Evolutionary conservation across 2,888 invertebrate species (phyloP).

Genomic region (Aporophyla nigra): DNA sequence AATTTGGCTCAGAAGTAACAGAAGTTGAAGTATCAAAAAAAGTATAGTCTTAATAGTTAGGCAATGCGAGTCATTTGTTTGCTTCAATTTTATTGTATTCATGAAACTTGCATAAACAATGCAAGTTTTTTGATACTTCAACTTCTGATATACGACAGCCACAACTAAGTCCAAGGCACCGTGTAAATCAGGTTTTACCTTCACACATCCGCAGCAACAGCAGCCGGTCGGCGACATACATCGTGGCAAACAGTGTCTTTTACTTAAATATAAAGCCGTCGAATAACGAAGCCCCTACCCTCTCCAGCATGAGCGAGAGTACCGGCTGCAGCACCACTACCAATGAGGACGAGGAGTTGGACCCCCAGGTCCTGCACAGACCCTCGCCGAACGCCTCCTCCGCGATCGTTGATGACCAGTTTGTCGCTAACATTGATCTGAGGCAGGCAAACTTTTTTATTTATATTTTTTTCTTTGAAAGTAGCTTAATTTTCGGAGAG

Average conservation of each 20-base stretch:
- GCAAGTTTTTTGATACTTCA: not conserved
- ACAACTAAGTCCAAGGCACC: not conserved
- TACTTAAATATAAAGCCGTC: constrained; percentile 37
- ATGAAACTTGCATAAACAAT: not conserved
- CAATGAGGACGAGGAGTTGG: constrained; percentile 73
- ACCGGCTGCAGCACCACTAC: constrained; percentile 79
- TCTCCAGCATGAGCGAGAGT: constrained; percentile 78
- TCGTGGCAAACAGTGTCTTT: constrained; percentile 49
- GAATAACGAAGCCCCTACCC: constrained; percentile 47
- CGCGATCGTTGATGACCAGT: constrained; percentile 77
- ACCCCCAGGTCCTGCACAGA: constrained; percentile 40
- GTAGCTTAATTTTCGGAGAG: not conserved
- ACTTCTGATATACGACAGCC: not conserved
- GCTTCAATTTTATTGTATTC: too few relatives aligned
- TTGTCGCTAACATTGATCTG: constrained; percentile 84
- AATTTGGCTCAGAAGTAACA: too few relatives aligned
- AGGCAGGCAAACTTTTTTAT: constrained; percentile 70
- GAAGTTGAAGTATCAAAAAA: too few relatives aligned
- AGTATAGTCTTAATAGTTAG: too few relatives aligned
- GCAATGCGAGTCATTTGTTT: too few relatives aligned
- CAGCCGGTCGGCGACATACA: constrained; percentile 10
- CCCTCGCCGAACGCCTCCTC: constrained; percentile 66
- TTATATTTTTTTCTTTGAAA: constrained; percentile 48
- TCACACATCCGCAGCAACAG: constrained; percentile 37
- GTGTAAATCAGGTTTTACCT: not conserved